phyloP scores from a whole-genome alignment of 2,888 invertebrate species.

The Acronicta leporina region DNA sequence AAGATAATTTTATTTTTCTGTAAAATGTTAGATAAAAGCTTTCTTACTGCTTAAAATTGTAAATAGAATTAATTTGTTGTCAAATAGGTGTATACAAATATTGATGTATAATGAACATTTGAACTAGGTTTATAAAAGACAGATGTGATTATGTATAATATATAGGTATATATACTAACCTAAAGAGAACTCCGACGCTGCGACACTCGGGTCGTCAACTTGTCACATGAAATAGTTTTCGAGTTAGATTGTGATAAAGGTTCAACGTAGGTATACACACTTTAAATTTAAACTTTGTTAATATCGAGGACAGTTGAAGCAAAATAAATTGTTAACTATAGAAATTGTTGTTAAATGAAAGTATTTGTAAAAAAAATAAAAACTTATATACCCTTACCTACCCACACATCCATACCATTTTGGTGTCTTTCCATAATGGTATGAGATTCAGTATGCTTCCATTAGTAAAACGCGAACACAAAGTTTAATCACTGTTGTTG shows the following conservation, averaged over 20 bases:
- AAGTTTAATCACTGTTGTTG: conserved; percentile 63
- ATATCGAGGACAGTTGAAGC: conserved; percentile 9
- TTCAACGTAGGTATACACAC: conserved; percentile 18
- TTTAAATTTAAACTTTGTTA: conserved; percentile 32
- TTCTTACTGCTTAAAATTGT: too few relatives aligned
- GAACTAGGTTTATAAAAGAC: neutral
- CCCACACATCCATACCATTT: conserved; percentile 90
- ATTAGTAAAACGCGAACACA: conserved; percentile 66
- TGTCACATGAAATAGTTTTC: conserved; percentile 41
- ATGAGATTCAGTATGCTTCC: conserved; percentile 75
- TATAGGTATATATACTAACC: conserved; percentile 20
- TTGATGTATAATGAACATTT: neutral
- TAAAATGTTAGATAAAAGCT: too few relatives aligned
- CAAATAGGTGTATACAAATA: neutral
- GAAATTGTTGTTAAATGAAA: conserved; percentile 13
- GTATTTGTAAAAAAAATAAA: conserved; percentile 32
- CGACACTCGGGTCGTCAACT: conserved; percentile 34
- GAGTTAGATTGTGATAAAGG: conserved; percentile 37
- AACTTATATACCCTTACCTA: conserved; percentile 86
- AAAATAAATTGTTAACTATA: conserved; percentile 1
- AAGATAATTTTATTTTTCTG: too few relatives aligned
- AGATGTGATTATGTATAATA: conserved; percentile 9
- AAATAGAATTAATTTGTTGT: too few relatives aligned
- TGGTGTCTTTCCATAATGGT: conserved; percentile 89
- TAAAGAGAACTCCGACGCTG: conserved; percentile 34